phyloP scores from a whole-genome alignment of 2,797 vertebrate species.

The Leucoraja ocellata region DNA sequence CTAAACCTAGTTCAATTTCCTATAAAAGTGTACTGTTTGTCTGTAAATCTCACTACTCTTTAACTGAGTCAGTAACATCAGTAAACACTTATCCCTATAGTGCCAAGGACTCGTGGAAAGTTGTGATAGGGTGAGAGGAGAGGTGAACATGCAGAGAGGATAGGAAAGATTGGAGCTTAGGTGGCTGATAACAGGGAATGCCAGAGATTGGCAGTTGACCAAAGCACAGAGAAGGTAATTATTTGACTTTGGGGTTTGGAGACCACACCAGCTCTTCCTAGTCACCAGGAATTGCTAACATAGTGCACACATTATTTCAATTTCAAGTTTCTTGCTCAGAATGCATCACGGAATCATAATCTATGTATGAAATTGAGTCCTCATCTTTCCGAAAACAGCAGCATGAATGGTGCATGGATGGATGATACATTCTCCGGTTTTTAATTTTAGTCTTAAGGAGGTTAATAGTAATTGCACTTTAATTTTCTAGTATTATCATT shows the following conservation, averaged over 20 bases:
- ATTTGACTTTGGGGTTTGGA: too few relatives aligned
- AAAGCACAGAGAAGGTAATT: too few relatives aligned
- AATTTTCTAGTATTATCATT: background rate
- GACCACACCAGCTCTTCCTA: too few relatives aligned
- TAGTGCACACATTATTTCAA: background rate
- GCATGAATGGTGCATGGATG: background rate
- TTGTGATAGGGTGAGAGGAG: too few relatives aligned
- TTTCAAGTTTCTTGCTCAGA: background rate
- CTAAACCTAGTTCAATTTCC: background rate
- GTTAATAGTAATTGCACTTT: background rate
- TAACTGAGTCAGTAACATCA: background rate
- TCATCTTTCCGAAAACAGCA: background rate
- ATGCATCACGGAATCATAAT: background rate
- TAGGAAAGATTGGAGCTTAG: background rate
- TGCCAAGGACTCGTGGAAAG: background rate
- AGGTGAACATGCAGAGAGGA: background rate
- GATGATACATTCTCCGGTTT: constrained; percentile 39
- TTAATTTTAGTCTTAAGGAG: background rate
- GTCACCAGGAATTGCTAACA: too few relatives aligned
- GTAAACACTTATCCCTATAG: background rate
- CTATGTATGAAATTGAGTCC: background rate
- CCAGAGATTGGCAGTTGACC: too few relatives aligned
- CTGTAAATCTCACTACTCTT: background rate
- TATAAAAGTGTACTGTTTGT: background rate
- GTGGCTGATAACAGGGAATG: background rate